These are phyloP conservation scores for Hirudinaria manillensis DNA, from an alignment of 2,888 invertebrate species.

Conservation along the genomic window DNA sequence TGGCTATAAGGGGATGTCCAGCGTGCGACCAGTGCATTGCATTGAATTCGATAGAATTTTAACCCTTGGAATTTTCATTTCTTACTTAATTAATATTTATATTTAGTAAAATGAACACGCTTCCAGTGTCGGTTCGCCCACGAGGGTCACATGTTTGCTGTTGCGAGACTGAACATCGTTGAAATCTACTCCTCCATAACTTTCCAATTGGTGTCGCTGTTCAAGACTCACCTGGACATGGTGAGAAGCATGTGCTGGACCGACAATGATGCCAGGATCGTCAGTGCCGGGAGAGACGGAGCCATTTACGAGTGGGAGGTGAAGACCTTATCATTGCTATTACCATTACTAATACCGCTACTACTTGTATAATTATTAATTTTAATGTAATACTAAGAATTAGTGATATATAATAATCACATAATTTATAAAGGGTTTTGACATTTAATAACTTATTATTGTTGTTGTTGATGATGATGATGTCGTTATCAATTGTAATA, in stretches of 20 bases:
- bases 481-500: too few species aligned
- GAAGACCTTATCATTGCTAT: too few species aligned
- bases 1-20: too few species aligned
- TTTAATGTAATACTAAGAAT: neutral
- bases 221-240: slow-evolving; percentile 29
- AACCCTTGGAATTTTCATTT: too few species aligned
- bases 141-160: slow-evolving; percentile 81
- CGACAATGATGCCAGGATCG: slow-evolving; percentile 69
- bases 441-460: too few species aligned
- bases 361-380: neutral
- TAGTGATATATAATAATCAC: neutral
- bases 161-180: slow-evolving; percentile 76
- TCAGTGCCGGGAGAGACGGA: slow-evolving; percentile 82
- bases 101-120: too few species aligned
- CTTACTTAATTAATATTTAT: too few species aligned
- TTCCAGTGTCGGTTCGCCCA: slow-evolving; percentile 68
- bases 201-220: slow-evolving; percentile 63
- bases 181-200: slow-evolving; percentile 77
- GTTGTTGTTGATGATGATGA: too few species aligned
- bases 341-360: slow-evolving; percentile 35
- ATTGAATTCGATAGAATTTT: too few species aligned
- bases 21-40: too few species aligned
- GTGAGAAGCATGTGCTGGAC: slow-evolving; percentile 49
- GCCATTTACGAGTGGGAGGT: slow-evolving; percentile 83
- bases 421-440: neutral